Evolutionary conservation across 2,113 vertebrate genomes (phyloP), one percentile per base, ranked within the genome.

Genomic region (Syrrhaptes paradoxus): DNA sequence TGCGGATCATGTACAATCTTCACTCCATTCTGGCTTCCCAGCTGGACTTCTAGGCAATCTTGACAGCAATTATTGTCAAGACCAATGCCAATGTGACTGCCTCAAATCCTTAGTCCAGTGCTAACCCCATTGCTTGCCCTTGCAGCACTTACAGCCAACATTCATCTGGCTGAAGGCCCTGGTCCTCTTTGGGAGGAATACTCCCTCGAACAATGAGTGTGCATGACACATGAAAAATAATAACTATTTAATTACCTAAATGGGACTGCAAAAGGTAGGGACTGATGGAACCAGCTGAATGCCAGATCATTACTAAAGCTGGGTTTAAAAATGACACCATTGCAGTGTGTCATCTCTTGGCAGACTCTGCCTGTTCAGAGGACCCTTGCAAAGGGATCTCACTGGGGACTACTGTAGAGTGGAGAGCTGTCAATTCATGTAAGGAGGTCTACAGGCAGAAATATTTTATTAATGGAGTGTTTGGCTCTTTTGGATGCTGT

Each of bases 401-500:
- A 22, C 61, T 31, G 43, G 32, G 57, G 61, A 29, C 49, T 87
- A 11, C 61, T 87, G 86, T 25, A 65, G 66, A 45, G 19, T 41
- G 41, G 49, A 89, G 55, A 95, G 73, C 65, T 87, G 89, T 89
- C 73, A 78, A 49, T 71, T 85, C 62, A 43, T 31, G 31, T 85
- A 70, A 95, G 95, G 77, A 78, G 57, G 45, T 84, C 84, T 87
- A 63, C 34, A 71, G 91, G 86, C 89, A 96, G 76, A 87, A 95
- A 48, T 89, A 59, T 92, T 81, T 81, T 84, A 89, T 92, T 93
- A 89, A 85, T 84, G 51, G 84, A 86, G 87, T 65, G 46, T 81
- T 89, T 93, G 93, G 26, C 86, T 92, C 70, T 87, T 84, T 51
- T 41, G 74, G 48, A 71, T 73, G 52, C 62, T 68, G 59, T 57